Evolutionary conservation across 2,888 invertebrate genomes (phyloP).

Genomic region (Crocallis elinguaria): DNA sequence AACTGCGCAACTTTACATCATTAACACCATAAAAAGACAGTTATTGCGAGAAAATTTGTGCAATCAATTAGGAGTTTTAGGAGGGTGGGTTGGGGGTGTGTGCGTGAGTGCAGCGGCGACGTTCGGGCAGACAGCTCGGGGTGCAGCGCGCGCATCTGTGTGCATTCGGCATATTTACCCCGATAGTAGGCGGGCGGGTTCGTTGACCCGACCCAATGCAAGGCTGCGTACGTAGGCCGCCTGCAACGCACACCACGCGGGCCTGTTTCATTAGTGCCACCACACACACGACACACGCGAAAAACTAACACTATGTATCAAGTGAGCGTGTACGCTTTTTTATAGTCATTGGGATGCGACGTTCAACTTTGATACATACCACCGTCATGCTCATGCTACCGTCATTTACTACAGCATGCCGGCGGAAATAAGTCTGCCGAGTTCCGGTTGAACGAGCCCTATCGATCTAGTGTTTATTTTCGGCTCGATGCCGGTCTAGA

Average conservation of each 20-base stretch:
- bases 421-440: slow-evolving; percentile 40
- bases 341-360: slow-evolving; percentile 57
- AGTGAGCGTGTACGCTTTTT: slow-evolving; percentile 74
- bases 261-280: slow-evolving; percentile 77
- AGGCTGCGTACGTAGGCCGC: slow-evolving; percentile 75
- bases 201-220: slow-evolving; percentile 84
- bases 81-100: slow-evolving; percentile 65
- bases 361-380: too few relatives aligned
- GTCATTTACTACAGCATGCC: slow-evolving; percentile 38
- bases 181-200: slow-evolving; percentile 82
- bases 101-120: slow-evolving; percentile 75
- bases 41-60: slow-evolving; percentile 84
- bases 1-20: slow-evolving; percentile 81
- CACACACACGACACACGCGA: slow-evolving; percentile 72
- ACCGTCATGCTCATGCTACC: slow-evolving; percentile 32
- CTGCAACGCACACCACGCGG: slow-evolving; percentile 60
- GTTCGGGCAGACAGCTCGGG: slow-evolving; percentile 51
- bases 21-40: slow-evolving; percentile 84
- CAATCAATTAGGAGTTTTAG: slow-evolving; percentile 84
- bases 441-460: slow-evolving; percentile 51
- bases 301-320: slow-evolving; percentile 77
- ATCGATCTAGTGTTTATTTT: slow-evolving; percentile 76
- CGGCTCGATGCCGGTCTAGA: slow-evolving; percentile 57
- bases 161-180: slow-evolving; percentile 85
- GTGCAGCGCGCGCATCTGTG: slow-evolving; percentile 83